A percentile compares a stretch with the other conserved stretches of the same genome.
These are phyloP conservation scores for Calyptommatus sinebrachiatus DNA, from an alignment of 2,113 vertebrate genomes.

Conservation along the genomic window DNA sequence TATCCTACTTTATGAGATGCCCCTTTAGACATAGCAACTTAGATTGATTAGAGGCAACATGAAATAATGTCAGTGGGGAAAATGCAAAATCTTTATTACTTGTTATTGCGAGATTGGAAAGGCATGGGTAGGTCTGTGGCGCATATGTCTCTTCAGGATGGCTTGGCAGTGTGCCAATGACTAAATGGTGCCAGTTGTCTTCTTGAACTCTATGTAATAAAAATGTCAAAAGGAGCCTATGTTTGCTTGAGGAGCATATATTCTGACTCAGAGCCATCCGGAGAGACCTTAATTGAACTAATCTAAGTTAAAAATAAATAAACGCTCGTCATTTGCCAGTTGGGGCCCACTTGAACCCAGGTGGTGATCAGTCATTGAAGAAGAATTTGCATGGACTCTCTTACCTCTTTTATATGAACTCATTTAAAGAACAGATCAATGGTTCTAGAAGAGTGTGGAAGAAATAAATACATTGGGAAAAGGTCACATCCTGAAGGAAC, in stretches of 20 bases:
- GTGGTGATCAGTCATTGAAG: slow-evolving; percentile 42
- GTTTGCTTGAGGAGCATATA: not conserved
- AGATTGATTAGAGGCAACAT: rapidly evolving
- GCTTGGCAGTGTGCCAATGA: not conserved
- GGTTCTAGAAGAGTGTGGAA: slow-evolving; percentile 25
- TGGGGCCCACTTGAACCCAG: slow-evolving; percentile 35
- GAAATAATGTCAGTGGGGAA: not conserved
- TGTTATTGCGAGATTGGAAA: not conserved
- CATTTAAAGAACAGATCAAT: slow-evolving; percentile 58
- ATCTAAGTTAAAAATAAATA: slow-evolving; percentile 32
- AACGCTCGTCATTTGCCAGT: slow-evolving; percentile 36
- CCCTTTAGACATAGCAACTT: not conserved
- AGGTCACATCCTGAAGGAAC: slow-evolving; percentile 28
- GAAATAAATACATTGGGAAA: slow-evolving; percentile 24
- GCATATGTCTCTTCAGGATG: not conserved
- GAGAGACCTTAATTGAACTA: slow-evolving; percentile 33
- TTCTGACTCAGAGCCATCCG: slow-evolving; percentile 20
- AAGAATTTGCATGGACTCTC: slow-evolving; percentile 37
- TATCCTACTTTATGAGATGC: too few species aligned
- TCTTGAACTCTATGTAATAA: not conserved
- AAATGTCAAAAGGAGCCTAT: slow-evolving; percentile 1
- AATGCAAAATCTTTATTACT: not conserved
- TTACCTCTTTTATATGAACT: slow-evolving; percentile 42
- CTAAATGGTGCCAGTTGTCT: not conserved
- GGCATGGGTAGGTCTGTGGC: not conserved